Evolutionary conservation across 1,140 invertebrate genomes (phyloP).

Genomic region (Drosophila sechellia): DNA sequence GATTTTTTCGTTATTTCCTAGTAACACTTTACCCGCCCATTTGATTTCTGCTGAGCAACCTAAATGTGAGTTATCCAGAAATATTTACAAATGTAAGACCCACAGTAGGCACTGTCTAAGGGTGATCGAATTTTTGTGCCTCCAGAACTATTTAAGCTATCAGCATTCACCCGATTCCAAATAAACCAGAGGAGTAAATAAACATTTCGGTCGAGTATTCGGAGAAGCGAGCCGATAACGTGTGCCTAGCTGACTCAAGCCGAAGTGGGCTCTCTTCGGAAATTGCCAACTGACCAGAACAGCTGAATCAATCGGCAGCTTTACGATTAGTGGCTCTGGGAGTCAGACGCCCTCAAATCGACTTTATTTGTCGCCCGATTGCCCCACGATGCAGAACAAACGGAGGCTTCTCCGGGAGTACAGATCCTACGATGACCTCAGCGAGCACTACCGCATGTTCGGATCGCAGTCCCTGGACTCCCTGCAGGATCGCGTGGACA

Average conservation of each 20-base stretch:
- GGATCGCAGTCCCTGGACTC: slow-evolving; percentile 61
- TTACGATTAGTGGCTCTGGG: background rate
- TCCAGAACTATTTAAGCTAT: background rate
- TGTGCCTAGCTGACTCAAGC: slow-evolving; percentile 25
- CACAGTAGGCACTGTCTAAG: background rate
- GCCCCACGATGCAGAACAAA: slow-evolving; percentile 42
- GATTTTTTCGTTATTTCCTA: too few relatives aligned
- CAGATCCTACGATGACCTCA: slow-evolving; percentile 65
- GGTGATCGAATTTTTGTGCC: background rate
- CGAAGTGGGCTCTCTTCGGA: slow-evolving; percentile 17
- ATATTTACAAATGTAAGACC: too few relatives aligned
- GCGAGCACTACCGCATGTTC: slow-evolving; percentile 52
- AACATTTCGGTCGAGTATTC: slow-evolving; percentile 18
- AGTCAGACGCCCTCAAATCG: background rate
- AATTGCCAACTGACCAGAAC: slow-evolving; percentile 26
- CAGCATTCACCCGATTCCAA: slow-evolving; percentile 16
- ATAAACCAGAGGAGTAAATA: slow-evolving; percentile 11
- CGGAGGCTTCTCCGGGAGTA: slow-evolving; percentile 49
- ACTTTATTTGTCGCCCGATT: slow-evolving; percentile 23
- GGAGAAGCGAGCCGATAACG: slow-evolving; percentile 18
- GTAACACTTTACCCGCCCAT: too few relatives aligned
- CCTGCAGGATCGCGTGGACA: slow-evolving; percentile 51
- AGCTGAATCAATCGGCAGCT: slow-evolving; percentile 45
- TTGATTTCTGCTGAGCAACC: too few relatives aligned
- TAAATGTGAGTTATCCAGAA: too few relatives aligned